A percentile compares a stretch with the other conserved stretches of the same genome.
These are phyloP conservation scores for Drosophila pachea DNA, from an alignment of 1,140 invertebrate species.

Conservation along the genomic window DNA sequence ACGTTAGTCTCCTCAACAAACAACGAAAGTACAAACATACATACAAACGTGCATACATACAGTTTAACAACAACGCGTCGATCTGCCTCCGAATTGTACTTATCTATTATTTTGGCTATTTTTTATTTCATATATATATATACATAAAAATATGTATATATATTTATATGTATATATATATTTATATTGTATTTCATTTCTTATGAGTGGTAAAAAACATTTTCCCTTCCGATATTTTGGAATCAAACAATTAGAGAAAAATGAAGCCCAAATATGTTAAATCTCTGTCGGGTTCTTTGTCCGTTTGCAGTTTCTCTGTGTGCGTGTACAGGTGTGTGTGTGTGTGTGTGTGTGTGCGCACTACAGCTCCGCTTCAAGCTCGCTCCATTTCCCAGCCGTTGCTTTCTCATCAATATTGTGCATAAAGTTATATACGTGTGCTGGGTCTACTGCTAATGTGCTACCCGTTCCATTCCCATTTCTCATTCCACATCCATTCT, in stretches of 20 bases:
- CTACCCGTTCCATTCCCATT: neutral
- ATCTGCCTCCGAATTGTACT: neutral
- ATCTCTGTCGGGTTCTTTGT: neutral
- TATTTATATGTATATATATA: too few relatives aligned
- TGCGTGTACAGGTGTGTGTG: slow-evolving; percentile 7
- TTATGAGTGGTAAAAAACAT: neutral
- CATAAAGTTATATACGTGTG: too few relatives aligned
- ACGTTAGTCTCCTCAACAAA: too few relatives aligned
- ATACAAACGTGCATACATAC: slow-evolving; percentile 27
- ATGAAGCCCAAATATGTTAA: slow-evolving; percentile 20
- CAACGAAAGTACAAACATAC: slow-evolving; percentile 37
- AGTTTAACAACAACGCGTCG: slow-evolving; percentile 53
- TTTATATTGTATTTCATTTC: too few relatives aligned
- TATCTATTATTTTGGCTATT: neutral
- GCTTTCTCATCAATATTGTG: too few relatives aligned
- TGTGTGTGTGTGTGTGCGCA: slow-evolving; percentile 8
- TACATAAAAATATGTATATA: too few relatives aligned
- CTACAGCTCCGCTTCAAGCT: neutral
- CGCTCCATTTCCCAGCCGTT: neutral
- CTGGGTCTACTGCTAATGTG: neutral
- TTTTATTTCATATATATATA: neutral
- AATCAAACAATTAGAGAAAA: slow-evolving; percentile 20
- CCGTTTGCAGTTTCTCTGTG: slow-evolving; percentile 7
- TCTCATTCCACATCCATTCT: neutral
- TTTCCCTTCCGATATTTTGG: neutral